phyloP scores from a whole-genome alignment of 1,140 invertebrate genomes.

The Bombus fervidus region DNA sequence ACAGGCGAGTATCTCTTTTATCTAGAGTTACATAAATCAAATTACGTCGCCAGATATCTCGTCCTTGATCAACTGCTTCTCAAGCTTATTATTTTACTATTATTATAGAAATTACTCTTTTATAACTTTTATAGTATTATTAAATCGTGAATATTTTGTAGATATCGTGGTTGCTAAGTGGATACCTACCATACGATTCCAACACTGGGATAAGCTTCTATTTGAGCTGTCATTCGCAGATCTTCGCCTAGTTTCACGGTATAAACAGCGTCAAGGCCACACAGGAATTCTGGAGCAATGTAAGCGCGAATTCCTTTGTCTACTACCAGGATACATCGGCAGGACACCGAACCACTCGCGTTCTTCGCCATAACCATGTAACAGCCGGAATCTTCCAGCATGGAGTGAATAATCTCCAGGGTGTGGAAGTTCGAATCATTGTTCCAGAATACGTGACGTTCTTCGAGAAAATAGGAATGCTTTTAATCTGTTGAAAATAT shows the following conservation, averaged over 20 bases:
- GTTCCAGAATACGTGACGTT: conserved; percentile 84
- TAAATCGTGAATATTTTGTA: neutral
- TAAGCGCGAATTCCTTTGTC: conserved; percentile 93
- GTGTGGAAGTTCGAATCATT: conserved; percentile 91
- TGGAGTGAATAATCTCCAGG: conserved; percentile 91
- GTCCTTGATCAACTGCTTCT: neutral
- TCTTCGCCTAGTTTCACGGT: conserved; percentile 84
- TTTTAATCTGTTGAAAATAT: too few relatives aligned
- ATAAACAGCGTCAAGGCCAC: conserved; percentile 85
- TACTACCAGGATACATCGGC: conserved; percentile 90
- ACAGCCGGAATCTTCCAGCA: conserved; percentile 90
- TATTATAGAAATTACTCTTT: neutral
- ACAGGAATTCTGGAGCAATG: conserved; percentile 89
- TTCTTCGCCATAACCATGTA: conserved; percentile 93
- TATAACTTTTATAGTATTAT: neutral
- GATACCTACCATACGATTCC: conserved; percentile 88
- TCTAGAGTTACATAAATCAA: neutral
- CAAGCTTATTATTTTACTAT: too few relatives aligned
- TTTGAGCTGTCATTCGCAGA: conserved; percentile 86
- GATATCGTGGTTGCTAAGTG: neutral
- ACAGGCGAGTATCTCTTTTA: too few relatives aligned
- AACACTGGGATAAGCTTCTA: conserved; percentile 92
- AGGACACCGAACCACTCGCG: conserved; percentile 91
- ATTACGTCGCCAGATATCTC: neutral
- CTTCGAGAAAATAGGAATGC: conserved; percentile 71